A percentile compares a stretch with the other conserved stretches of the same genome.
Conservation (phyloP, 2,113 vertebrate species). For the Vimba vimba region DNA sequence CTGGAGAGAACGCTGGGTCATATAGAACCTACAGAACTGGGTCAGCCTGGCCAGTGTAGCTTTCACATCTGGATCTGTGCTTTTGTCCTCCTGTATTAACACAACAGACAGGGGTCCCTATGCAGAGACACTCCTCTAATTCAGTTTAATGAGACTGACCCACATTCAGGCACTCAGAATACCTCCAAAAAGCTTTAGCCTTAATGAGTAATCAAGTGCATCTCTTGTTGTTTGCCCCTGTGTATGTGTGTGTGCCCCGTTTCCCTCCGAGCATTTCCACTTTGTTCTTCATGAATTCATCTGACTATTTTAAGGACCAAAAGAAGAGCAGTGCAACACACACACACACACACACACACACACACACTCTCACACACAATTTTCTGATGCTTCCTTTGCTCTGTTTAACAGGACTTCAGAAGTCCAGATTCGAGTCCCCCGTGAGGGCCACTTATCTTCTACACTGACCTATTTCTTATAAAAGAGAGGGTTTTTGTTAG, state of each 20-base stretch:
- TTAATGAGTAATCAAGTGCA: slow-evolving; percentile 33
- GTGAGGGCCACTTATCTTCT: slow-evolving; percentile 21
- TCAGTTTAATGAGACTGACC: slow-evolving; percentile 28
- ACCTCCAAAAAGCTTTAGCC: slow-evolving; percentile 7
- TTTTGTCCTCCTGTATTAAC: background rate
- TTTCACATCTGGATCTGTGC: background rate
- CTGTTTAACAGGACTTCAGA: slow-evolving; percentile 25
- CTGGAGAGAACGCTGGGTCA: background rate
- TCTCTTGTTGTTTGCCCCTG: background rate
- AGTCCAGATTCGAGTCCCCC: slow-evolving; percentile 3
- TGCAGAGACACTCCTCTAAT: slow-evolving; percentile 17
- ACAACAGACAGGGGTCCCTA: background rate
- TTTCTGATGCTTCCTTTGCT: background rate
- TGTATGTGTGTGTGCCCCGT: background rate
- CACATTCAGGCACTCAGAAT: slow-evolving; percentile 19
- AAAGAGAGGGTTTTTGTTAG: background rate
- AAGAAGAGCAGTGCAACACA: slow-evolving; percentile 9
- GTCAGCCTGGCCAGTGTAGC: background rate
- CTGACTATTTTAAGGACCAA: slow-evolving; percentile 12
- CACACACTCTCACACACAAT: background rate
- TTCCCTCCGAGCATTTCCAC: slow-evolving; percentile 9
- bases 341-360: background rate
- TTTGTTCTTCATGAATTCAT: slow-evolving; percentile 23
- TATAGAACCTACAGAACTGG: slow-evolving; percentile 24
- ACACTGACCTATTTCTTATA: slow-evolving; percentile 10